phyloP scores from a whole-genome alignment of 2,113 vertebrate species.

The Porphyrio hochstetteri region DNA sequence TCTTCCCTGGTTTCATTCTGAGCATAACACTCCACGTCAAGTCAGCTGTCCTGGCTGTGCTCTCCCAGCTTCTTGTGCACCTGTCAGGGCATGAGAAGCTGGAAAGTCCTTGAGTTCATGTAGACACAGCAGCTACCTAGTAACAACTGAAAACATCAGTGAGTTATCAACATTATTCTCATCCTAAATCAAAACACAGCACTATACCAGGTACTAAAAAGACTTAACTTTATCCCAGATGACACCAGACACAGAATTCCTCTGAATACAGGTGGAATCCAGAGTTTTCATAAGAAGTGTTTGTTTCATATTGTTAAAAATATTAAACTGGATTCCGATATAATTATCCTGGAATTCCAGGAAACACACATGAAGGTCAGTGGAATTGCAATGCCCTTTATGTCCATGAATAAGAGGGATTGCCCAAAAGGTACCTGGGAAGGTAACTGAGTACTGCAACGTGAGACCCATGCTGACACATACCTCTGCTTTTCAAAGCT shows the following conservation, averaged over 20 bases:
- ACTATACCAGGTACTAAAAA: too few relatives aligned
- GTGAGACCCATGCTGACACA: background rate
- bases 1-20: too few relatives aligned
- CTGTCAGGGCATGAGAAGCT: too few relatives aligned
- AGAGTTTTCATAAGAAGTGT: background rate
- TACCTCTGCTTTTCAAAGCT: background rate
- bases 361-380: background rate
- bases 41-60: too few relatives aligned
- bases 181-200: too few relatives aligned
- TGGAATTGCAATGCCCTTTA: background rate
- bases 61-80: too few relatives aligned
- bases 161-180: too few relatives aligned
- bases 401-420: background rate
- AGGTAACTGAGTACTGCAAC: background rate
- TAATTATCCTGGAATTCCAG: background rate
- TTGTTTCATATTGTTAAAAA: background rate
- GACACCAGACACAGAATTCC: background rate
- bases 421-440: background rate
- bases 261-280: background rate
- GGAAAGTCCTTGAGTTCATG: too few relatives aligned
- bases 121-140: too few relatives aligned
- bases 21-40: too few relatives aligned
- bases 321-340: background rate
- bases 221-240: too few relatives aligned
- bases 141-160: too few relatives aligned